Base-by-base conservation (phyloP, 2,113 vertebrate species). In the Hymenochirus boettgeri region DNA sequence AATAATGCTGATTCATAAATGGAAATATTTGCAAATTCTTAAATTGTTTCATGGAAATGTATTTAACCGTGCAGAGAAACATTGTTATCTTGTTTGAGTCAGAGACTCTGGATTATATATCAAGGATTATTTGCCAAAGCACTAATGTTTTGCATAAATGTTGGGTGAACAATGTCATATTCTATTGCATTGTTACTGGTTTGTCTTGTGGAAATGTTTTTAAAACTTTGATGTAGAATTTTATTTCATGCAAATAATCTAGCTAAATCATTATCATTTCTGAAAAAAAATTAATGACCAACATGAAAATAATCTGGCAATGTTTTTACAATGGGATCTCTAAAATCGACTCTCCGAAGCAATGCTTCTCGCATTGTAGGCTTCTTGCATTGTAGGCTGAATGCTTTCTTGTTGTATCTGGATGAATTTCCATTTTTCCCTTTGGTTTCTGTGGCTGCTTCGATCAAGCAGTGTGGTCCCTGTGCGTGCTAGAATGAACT, bases 391-490 rank as follows among this genome's bases (percentile, higher is more conserved):
- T 85, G 79, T 74, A 72, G 62, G 73, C 73, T 79, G 75, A 75
- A 83, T 80, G 79, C 72, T 75, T 83, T 75, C 75, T 80, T 88
- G 76, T 87, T 89, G 79, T 72, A 72, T 82, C 87, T 88, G 87
- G 88, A 89, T 80, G 57, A 51, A 76, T 80, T 71, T 69, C 71
- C 80, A 81, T 53, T 60, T 74, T 85, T 24, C 0, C 83, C n/a
- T 88, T 83, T 2, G 82, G 88, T 75, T 88, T 88, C 81, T 85
- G 88, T 86, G 87, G 87, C 81, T 63, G 57, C 84, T 89, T 86
- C 86, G 78, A 81, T 82, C 81, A 83, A 67, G 83, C 87, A 87
- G 88, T 90, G 87, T 90, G 88, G 88, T 90, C 88, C 82, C 70
- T 85, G 71, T 73, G 81, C 71, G 25, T 86, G 82, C 82, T 81